Base-by-base conservation (phyloP, 1,140 invertebrate genomes). In the Mamestra configurata region DNA sequence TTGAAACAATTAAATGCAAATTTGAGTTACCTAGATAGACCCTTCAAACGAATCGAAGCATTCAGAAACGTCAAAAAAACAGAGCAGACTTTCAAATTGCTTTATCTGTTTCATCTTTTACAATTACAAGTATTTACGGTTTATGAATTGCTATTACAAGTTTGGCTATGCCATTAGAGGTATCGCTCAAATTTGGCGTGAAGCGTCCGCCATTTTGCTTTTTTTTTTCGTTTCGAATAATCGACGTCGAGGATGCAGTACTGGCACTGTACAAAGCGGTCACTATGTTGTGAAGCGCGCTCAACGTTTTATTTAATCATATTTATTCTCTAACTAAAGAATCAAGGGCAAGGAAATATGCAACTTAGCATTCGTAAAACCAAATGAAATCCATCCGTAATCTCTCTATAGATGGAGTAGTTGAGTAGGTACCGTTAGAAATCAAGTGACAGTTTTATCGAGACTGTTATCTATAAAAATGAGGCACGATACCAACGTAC, bases 151-250 rank as follows among this genome's bases (percentile, higher is more conserved):
- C 8, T 11, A 73, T 20, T 35, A n/a, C 22, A 61, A 76, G 61
- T 61, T 76, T 18, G 7, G 57, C 40, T 10, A 35, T 64, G 57
- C 57, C 20, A 76, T 43, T 76, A 61, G 43, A 46, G 24, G 73
- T 35, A 76, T 15, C 13, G 31, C 24, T 76, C 57, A 61, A 64
- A 46, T 76, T 76, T 35, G 57, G 73, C 73, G 57, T 61, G 55
- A 43, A 61, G 55, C 40, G 43, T 31, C 73, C 73, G 73, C 73
- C 73, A 76, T 76, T 64, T 76, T 76, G 73, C 40, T 57, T 61
- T 64, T 76, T 59, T 57, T 75, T 64, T 37, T 72, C 49, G 35
- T 7, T 46, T 35, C 15, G 11, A 37, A 24, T 72, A 35, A 55
- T 13, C 72, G 37, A 59, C 49, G 18, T 46, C n/a, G 11, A 72